Base-by-base conservation (phyloP, 2,888 invertebrate genomes). In the Cremastinae sp. region DNA sequence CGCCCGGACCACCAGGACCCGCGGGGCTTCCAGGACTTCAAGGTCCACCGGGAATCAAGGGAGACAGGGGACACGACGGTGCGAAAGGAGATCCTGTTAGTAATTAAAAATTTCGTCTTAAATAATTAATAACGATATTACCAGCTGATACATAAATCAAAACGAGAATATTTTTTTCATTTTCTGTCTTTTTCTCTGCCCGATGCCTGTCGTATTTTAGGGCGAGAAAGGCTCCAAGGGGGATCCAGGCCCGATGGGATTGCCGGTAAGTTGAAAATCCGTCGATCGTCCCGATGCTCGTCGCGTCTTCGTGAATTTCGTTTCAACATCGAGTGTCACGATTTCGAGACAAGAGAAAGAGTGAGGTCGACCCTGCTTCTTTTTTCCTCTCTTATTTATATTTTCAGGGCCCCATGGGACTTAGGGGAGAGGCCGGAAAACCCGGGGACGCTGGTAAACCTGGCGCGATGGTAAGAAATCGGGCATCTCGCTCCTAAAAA, bases 171-270 rank as follows among this genome's bases (percentile, higher is more conserved):
- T 45, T 45, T 45, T 45, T 10, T 12, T 7, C 16, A 14, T 14
- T 12, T 45, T 45, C 16, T 45, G 12, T 2, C 10, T 14, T 12
- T 12, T 14, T n/a, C 34, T 59, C 8, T 59, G 22, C 62, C 74
- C 47, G 62, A 58, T 28, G 38, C 8, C 12, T 34, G 14, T 78
- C 88, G 90, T 79, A 88, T 91, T 92, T 65, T 90, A 96, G 96
- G 96, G 96, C 59, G 94, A 95, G 80, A 94, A 95, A 87, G 96
- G 96, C 66, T 92, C 93, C 64, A 95, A 94, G 90, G 96, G 96
- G 73, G 96, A 96, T 90, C 94, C 95, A 72, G 98, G 98, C 83
- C 97, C 97, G 68, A 98, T 98, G 97, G 98, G 98, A 86, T 91
- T 98, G 87, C 98, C 98, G 89, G 97, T 97, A 93, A 94, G 95